phyloP scores from a whole-genome alignment of 2,888 invertebrate genomes.

The Drosophila siamana region DNA sequence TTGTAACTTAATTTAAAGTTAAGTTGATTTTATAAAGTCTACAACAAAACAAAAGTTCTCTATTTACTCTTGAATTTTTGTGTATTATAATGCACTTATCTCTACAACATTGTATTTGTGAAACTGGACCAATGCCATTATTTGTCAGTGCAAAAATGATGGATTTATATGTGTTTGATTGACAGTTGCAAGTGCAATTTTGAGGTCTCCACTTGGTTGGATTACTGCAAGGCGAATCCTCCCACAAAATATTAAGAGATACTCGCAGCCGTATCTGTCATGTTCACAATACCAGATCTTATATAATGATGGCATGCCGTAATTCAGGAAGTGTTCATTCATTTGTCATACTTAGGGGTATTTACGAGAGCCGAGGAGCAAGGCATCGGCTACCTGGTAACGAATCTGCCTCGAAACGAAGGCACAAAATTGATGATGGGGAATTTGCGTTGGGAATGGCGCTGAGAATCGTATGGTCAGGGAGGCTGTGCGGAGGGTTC shows the following conservation, averaged over 20 bases:
- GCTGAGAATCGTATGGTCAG: slow-evolving; percentile 9
- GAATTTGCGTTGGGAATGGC: slow-evolving; percentile 3
- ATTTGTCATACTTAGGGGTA: slow-evolving; percentile 64
- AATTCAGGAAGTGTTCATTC: slow-evolving; percentile 78
- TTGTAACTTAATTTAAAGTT: too few species aligned
- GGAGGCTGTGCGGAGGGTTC: slow-evolving; percentile 1
- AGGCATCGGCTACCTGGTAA: slow-evolving; percentile 48
- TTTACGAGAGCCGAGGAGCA: slow-evolving; percentile 38
- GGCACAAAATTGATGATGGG: slow-evolving; percentile 5
- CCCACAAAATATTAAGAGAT: slow-evolving; percentile 2
- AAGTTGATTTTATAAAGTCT: too few species aligned
- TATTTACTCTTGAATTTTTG: too few species aligned
- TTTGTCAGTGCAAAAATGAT: not conserved
- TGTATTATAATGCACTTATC: not conserved
- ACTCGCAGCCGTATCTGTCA: slow-evolving; percentile 29
- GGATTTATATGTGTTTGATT: slow-evolving; percentile 25
- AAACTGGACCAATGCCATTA: slow-evolving; percentile 36
- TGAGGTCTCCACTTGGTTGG: slow-evolving; percentile 6
- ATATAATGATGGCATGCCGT: slow-evolving; percentile 56
- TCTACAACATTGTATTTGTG: slow-evolving; percentile 3
- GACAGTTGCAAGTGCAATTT: slow-evolving; percentile 57
- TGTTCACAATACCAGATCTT: slow-evolving; percentile 34
- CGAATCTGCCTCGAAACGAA: slow-evolving; percentile 10
- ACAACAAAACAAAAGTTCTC: too few species aligned
- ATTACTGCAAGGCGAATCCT: slow-evolving; percentile 18